A percentile compares a stretch with the other conserved stretches of the same genome.
Evolutionary conservation across 2,888 invertebrate species (phyloP).

Genomic region (Fissipunctia ypsillon): DNA sequence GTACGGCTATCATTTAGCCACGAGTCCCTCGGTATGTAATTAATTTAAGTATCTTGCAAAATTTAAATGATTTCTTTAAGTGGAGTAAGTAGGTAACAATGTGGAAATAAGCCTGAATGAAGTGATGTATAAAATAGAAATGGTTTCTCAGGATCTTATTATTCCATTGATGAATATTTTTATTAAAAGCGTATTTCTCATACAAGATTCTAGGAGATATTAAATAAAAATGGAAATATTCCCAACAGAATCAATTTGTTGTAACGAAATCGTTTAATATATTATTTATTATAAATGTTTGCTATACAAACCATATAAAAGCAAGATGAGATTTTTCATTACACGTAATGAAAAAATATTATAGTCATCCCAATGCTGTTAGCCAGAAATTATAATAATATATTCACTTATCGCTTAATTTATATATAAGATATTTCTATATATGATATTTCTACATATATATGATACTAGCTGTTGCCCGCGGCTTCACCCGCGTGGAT

Average conservation of each 20-base stretch:
- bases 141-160: background rate
- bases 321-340: conserved; percentile 30
- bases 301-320: conserved; percentile 11
- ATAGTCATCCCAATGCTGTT: background rate
- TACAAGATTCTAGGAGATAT: conserved; percentile 15
- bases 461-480: too few relatives aligned
- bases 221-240: conserved; percentile 24
- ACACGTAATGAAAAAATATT: conserved; percentile 24
- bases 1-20: too few relatives aligned
- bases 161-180: background rate
- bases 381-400: conserved; percentile 7
- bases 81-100: background rate
- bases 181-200: background rate
- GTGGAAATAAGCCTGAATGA: background rate
- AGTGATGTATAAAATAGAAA: background rate
- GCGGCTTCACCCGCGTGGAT: too few relatives aligned
- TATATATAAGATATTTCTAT: too few relatives aligned
- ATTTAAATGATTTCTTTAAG: background rate
- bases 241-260: conserved; percentile 22
- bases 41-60: background rate
- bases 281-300: too few relatives aligned
- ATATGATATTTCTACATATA: too few relatives aligned
- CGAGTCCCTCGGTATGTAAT: too few relatives aligned
- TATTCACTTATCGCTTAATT: too few relatives aligned
- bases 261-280: conserved; percentile 10